Evolutionary conservation across 2,888 invertebrate genomes (phyloP), one percentile per base, ranked within the genome.

Genomic region (Diploptera punctata): DNA sequence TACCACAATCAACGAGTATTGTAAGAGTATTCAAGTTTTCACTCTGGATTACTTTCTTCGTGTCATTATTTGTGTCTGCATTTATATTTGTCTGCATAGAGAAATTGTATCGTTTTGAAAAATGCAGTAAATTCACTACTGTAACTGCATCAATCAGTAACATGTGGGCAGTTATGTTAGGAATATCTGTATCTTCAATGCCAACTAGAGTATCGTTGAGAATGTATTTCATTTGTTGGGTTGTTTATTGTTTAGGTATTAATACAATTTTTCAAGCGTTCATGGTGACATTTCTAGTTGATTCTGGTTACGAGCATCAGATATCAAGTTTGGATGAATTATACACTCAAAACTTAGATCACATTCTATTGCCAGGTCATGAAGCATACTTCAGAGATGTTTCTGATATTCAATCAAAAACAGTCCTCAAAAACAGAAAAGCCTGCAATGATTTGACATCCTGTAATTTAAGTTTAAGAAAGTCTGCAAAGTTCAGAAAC

Each of bases 301-400:
- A n/a, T 13, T 47, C 47, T 47, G 47, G n/a, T n/a, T 47, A 13
- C 18, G 47, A 47, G 10, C 47, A 47, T 47, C 47, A 47, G 18
- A 47, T 47, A 47, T 47, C 47, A 13, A 47, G 47, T n/a, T 47
- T 47, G 47, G 47, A 47, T 13, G 47, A 47, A 47, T n/a, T 47
- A 4, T 4, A n/a, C 9, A n/a, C 7, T 13, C 3, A 7, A 13
- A n/a, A 47, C 18, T 13, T 47, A 4, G 47, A n/a, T 47, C 3
- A 13, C n/a, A 13, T 47, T 13, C 7, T 47, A n/a, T 13, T 47
- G n/a, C 47, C 47, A 4, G 47, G n/a, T 10, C n/a, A 47, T 47
- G 47, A 47, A n/a, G 10, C 9, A n/a, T 47, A 47, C n/a, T 10
- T 47, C 10, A n/a, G n/a, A n/a, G 18, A n/a, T n/a, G n/a, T n/a